Evolutionary conservation across 2,113 vertebrate genomes (phyloP).

Genomic region (Oreochromis niloticus): DNA sequence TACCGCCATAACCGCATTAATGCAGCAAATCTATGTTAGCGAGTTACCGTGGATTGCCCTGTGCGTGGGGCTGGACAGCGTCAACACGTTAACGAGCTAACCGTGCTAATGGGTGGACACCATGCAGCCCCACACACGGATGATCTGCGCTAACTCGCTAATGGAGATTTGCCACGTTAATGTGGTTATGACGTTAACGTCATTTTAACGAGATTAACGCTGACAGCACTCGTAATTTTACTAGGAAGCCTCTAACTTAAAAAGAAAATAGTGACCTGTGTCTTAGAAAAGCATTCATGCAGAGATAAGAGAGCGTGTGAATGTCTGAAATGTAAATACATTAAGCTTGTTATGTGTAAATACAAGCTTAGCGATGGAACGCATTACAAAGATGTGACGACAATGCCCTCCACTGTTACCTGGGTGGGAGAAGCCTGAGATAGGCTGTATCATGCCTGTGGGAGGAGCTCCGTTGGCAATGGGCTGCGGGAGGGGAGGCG

Average conservation of each 20-base stretch:
- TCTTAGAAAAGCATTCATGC: neutral
- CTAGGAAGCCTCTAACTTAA: neutral
- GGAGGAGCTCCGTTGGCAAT: conserved; percentile 87
- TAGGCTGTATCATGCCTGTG: conserved; percentile 83
- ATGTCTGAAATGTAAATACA: neutral
- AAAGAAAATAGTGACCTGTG: neutral
- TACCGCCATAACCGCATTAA: too few relatives aligned
- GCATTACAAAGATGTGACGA: neutral
- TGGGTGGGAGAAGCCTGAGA: conserved; percentile 86
- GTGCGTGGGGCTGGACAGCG: too few relatives aligned
- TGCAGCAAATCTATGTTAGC: too few relatives aligned
- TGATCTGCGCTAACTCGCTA: too few relatives aligned
- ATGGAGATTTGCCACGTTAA: too few relatives aligned
- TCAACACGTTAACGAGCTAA: too few relatives aligned
- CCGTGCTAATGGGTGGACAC: too few relatives aligned
- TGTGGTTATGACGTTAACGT: too few relatives aligned
- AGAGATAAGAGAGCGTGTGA: neutral
- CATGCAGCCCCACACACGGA: too few relatives aligned
- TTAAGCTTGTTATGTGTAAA: neutral
- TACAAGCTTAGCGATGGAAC: neutral
- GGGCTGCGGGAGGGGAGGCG: conserved; percentile 80
- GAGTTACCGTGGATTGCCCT: too few relatives aligned
- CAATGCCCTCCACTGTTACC: conserved; percentile 56
- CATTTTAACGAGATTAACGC: too few relatives aligned
- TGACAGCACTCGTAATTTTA: neutral